A percentile compares a stretch with the other conserved stretches of the same genome.
Conservation (phyloP, 2,888 invertebrate species). For the Papilio demoleus region DNA sequence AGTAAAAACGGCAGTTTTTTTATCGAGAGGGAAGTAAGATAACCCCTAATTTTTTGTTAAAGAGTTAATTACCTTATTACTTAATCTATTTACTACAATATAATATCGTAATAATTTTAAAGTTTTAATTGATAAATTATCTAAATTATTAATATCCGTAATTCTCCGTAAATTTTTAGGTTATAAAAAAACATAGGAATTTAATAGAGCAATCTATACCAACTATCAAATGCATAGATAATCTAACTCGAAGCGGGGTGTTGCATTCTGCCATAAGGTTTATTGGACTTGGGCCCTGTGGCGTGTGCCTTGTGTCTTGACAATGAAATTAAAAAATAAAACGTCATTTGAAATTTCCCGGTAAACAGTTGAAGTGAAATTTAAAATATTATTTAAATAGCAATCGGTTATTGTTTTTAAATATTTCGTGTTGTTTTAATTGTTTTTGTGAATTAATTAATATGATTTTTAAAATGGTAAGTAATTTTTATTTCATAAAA, state of each 20-base stretch:
- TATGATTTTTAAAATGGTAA: neutral
- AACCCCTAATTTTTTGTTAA: too few species aligned
- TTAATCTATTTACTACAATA: too few species aligned
- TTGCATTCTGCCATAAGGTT: neutral
- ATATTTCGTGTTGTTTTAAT: neutral
- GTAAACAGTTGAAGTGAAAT: neutral
- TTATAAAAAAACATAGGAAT: neutral
- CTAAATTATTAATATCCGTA: too few species aligned
- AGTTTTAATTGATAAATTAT: too few species aligned
- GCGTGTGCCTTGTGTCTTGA: constrained; percentile 7
- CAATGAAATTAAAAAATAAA: constrained; percentile 8
- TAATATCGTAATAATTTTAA: too few species aligned
- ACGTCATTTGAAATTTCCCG: neutral
- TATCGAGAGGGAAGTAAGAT: too few species aligned
- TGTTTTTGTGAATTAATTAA: neutral
- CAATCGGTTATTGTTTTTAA: neutral
- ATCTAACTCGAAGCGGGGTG: constrained; percentile 1
- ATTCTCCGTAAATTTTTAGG: too few species aligned
- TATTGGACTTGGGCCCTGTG: constrained; percentile 11
- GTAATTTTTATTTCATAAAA: neutral
- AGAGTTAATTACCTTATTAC: too few species aligned
- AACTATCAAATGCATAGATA: neutral
- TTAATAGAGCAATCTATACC: neutral
- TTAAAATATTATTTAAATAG: neutral
- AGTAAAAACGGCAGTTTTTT: too few species aligned